Base-by-base conservation (phyloP, 2,113 vertebrate species). In the Toxotes jaculatrix region DNA sequence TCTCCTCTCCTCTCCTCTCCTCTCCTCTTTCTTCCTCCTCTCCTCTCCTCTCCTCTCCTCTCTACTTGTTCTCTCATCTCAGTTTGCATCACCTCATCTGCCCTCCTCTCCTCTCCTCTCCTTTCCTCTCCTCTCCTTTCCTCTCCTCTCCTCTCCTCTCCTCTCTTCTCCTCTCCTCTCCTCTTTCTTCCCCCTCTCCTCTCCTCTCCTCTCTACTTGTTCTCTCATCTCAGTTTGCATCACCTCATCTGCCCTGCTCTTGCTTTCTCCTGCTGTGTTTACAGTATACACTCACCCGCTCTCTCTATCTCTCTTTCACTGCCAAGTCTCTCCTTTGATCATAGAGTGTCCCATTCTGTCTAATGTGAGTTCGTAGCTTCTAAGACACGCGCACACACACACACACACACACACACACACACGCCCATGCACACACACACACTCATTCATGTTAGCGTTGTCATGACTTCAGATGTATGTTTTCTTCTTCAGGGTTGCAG, bases 281-380 rank as follows among this genome's bases (percentile, higher is more conserved):
- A 66, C n/a, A 65, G 14, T 47, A 1, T 3, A 36, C n/a, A 47
- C 57, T 45, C 38, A 36, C 40, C 17, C 66, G 9, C 38, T 10
- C 45, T 10, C 43, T 31, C 43, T 3, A 16, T 21, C 27, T 38
- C 40, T 23, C 38, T 19, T 38, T 49, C 64, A 11, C 69, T 76
- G 74, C 59, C 73, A 73, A 31, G 17, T 55, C 43, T 60, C 23
- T 8, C 42, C 71, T 89, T 78, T 85, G 80, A 91, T 87, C 79
- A 47, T 9, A 47, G 64, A 36, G 31, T 59, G 63, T 78, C 70
- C 55, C 71, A 31, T 76, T 56, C 61, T 56, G 17, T 75, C 34
- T 77, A 42, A 49, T 84, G 73, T 77, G 16, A 73, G 68, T 73
- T 63, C 70, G 51, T 21, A 23, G 74, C 73, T 45, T 63, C 61